Percentiles rank a stretch among this genome's conserved stretches.
Evolutionary conservation across 1,140 invertebrate species (phyloP).

Genomic region (Eupristina koningsbergeri): DNA sequence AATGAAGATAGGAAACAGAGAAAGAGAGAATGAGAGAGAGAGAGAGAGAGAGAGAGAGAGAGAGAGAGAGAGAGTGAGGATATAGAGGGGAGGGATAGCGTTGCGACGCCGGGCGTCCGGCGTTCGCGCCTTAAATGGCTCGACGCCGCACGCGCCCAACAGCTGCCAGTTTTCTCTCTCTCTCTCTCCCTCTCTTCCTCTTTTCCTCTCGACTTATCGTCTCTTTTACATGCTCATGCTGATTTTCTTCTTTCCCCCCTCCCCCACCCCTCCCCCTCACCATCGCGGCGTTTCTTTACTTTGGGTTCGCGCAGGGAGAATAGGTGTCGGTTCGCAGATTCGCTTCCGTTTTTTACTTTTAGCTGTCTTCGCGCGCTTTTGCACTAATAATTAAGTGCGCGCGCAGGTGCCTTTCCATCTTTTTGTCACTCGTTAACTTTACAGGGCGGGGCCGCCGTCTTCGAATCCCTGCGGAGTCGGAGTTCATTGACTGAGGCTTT

Average conservation of each 20-base stretch:
- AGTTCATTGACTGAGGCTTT: conserved; percentile 9
- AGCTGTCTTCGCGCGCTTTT: too few relatives aligned
- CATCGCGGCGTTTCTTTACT: neutral
- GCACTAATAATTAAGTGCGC: too few relatives aligned
- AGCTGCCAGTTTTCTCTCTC: conserved; percentile 64
- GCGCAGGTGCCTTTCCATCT: too few relatives aligned
- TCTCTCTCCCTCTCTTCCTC: conserved; percentile 4
- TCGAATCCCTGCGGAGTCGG: too few relatives aligned
- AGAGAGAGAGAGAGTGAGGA: conserved; percentile 41
- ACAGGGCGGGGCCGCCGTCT: neutral
- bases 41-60: conserved; percentile 16
- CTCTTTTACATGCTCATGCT: conserved; percentile 27
- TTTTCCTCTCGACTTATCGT: conserved; percentile 29
- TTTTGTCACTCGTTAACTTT: too few relatives aligned
- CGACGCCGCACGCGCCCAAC: conserved; percentile 73
- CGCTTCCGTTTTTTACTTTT: too few relatives aligned
- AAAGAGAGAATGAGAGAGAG: conserved; percentile 23
- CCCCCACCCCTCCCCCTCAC: neutral
- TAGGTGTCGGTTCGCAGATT: too few relatives aligned
- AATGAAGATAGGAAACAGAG: conserved; percentile 44
- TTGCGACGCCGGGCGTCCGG: conserved; percentile 71
- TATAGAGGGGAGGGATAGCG: conserved; percentile 51
- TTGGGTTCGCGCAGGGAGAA: neutral
- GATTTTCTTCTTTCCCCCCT: conserved; percentile 41
- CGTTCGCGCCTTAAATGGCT: conserved; percentile 74